Base-by-base conservation (phyloP, 2,888 invertebrate species). In the Ecdyonurus torrentis region DNA sequence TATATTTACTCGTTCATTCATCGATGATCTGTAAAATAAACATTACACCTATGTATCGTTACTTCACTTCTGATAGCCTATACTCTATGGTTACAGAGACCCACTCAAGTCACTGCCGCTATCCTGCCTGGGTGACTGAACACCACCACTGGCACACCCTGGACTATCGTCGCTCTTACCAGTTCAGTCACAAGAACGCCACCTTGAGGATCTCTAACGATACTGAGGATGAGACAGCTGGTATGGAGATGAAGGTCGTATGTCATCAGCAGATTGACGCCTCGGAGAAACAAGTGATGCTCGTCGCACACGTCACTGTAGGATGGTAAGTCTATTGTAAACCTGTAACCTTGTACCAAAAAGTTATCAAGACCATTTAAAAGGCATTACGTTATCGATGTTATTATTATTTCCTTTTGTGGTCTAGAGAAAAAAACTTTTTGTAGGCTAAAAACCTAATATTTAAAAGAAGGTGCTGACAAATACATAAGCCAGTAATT, bases 91-190 rank as follows among this genome's bases (percentile, higher is more conserved):
- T 75, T 86, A 88, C 84, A 64, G 87, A 87, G 69, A 85, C 85
- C 68, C 85, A 85, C 66, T 86, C 86, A 74, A 83, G 82, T 69
- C 80, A 83, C 65, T 90, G 90, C 74, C 86, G 85, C 71, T 89
- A 88, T 74, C 89, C 89, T 0, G 72, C 78, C 15, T 90, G 89
- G 89, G 83, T 89, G 65, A 85, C 86, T 66, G 82, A 84, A 63
- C 87, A 87, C 70, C 87, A 87, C 74, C 85, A 86, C 68, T 90
- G 89, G 90, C 83, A 85, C 73, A 86, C 86, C 64, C 74, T 90
- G 64, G 88, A 89, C 70, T 85, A 86, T 69, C 78, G 81, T 23
- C 83, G 82, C 71, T 83, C 81, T 65, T 88, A 86, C 75, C 86
- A 84, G 69, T 87, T 87, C 71, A 85, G 86, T 19, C 85, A 82